Conservation (phyloP, 2,888 invertebrate genomes). For the Sesamia inferens region DNA sequence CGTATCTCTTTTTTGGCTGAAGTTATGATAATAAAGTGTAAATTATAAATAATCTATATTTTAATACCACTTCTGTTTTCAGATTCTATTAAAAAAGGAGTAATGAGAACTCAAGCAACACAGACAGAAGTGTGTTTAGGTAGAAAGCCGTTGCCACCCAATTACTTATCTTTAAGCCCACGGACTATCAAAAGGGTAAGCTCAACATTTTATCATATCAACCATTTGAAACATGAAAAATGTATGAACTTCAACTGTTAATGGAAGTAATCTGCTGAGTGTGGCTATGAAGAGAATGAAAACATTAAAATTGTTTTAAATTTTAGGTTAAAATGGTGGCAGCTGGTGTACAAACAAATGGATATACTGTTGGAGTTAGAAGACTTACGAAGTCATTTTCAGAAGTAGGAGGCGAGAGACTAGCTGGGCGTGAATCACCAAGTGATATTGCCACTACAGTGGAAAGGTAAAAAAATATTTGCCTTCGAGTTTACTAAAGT, state of each 20-base stretch:
- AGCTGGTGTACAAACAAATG: slow-evolving; percentile 97
- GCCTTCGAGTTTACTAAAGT: too few species aligned
- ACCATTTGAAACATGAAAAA: neutral
- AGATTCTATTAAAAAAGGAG: slow-evolving; percentile 95
- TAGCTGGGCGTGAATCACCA: slow-evolving; percentile 77
- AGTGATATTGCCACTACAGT: slow-evolving; percentile 77
- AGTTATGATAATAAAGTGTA: neutral
- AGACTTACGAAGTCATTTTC: slow-evolving; percentile 96
- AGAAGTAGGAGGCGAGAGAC: slow-evolving; percentile 91
- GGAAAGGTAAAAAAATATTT: slow-evolving; percentile 75
- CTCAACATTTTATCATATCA: neutral
- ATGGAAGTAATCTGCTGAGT: neutral
- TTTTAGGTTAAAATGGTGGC: slow-evolving; percentile 95
- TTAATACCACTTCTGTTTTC: slow-evolving; percentile 70
- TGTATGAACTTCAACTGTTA: neutral
- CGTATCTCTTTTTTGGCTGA: too few species aligned
- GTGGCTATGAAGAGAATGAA: neutral
- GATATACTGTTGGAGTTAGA: slow-evolving; percentile 90
- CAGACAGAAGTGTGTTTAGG: slow-evolving; percentile 95
- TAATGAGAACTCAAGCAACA: slow-evolving; percentile 98
- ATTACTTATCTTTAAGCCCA: slow-evolving; percentile 94
- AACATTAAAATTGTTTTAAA: neutral
- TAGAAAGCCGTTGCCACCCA: slow-evolving; percentile 92
- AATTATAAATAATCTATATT: neutral
- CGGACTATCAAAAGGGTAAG: slow-evolving; percentile 94